A percentile compares a stretch with the other conserved stretches of the same genome.
Conservation (phyloP, 2,888 invertebrate species). For the Baronia brevicornis region DNA sequence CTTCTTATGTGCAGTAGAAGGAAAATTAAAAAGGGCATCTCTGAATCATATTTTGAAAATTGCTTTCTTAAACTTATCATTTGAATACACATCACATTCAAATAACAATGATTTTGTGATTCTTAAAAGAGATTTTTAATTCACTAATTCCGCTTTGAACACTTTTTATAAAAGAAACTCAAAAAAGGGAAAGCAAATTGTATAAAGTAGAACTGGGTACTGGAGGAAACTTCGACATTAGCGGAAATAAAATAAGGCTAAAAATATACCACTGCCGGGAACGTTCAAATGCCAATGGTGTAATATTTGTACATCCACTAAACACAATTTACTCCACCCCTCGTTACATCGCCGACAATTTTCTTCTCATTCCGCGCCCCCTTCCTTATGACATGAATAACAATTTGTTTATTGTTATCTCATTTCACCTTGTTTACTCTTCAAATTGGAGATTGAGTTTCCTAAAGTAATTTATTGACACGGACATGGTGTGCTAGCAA, state of each 20-base stretch:
- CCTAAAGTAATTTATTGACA: conserved; percentile 36
- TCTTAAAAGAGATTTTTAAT: too few species aligned
- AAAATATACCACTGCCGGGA: conserved; percentile 20
- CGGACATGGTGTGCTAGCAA: too few species aligned
- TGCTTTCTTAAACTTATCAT: too few species aligned
- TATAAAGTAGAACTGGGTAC: too few species aligned
- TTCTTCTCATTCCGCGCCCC: conserved; percentile 31
- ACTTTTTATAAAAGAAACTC: too few species aligned
- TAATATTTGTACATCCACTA: conserved; percentile 21
- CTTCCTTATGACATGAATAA: conserved; percentile 43
- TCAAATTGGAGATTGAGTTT: conserved; percentile 26
- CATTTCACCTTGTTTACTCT: conserved; percentile 26
- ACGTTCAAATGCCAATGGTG: conserved; percentile 14
- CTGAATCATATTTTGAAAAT: too few species aligned
- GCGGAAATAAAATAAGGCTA: conserved; percentile 25
- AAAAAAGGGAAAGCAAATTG: too few species aligned
- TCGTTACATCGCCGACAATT: conserved; percentile 38
- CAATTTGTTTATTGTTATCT: conserved; percentile 54
- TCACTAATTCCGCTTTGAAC: too few species aligned
- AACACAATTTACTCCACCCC: conserved; percentile 32
- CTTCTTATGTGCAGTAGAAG: too few species aligned
- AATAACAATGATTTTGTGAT: too few species aligned
- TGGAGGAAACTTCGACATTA: conserved; percentile 2
- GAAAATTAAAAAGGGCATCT: too few species aligned
- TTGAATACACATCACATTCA: too few species aligned